A percentile compares a stretch with the other conserved stretches of the same genome.
Evolutionary conservation across 1,140 invertebrate species (phyloP).

Genomic region (Charaxes varanes): DNA sequence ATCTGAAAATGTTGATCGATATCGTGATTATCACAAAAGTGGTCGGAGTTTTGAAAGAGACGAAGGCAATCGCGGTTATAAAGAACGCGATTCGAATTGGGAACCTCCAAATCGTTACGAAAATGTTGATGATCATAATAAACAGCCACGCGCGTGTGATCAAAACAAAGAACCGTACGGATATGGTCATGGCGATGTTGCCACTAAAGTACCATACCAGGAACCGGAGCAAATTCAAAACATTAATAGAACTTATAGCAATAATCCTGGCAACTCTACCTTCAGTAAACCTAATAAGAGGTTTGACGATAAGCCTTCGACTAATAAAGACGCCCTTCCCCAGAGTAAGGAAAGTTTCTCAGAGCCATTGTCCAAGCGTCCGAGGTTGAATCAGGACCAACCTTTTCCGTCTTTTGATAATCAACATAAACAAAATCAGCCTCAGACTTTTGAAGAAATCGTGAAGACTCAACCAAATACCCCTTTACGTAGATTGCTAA

Average conservation of each 20-base stretch:
- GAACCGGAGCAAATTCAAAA: neutral
- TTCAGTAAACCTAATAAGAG: conserved; percentile 10
- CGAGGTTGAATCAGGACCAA: neutral
- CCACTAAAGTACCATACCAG: neutral
- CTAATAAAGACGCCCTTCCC: neutral
- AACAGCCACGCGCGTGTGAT: too few relatives aligned
- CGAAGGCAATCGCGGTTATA: too few relatives aligned
- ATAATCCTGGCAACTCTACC: conserved; percentile 9
- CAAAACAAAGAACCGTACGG: neutral
- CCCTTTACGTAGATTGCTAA: neutral
- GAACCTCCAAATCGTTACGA: too few relatives aligned
- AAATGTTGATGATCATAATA: too few relatives aligned
- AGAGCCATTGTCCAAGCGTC: neutral
- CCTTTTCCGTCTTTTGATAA: too few relatives aligned
- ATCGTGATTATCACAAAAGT: neutral
- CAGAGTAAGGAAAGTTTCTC: too few relatives aligned
- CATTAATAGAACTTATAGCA: conserved; percentile 3
- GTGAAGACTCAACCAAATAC: neutral
- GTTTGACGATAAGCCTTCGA: neutral
- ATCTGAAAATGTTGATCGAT: neutral
- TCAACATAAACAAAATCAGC: too few relatives aligned
- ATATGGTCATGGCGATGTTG: neutral
- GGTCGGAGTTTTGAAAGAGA: too few relatives aligned
- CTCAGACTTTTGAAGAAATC: too few relatives aligned
- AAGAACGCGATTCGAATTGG: too few relatives aligned